Evolutionary conservation across 2,888 invertebrate genomes (phyloP), one percentile per base, ranked within the genome.

Genomic region (Tetropium fuscum): DNA sequence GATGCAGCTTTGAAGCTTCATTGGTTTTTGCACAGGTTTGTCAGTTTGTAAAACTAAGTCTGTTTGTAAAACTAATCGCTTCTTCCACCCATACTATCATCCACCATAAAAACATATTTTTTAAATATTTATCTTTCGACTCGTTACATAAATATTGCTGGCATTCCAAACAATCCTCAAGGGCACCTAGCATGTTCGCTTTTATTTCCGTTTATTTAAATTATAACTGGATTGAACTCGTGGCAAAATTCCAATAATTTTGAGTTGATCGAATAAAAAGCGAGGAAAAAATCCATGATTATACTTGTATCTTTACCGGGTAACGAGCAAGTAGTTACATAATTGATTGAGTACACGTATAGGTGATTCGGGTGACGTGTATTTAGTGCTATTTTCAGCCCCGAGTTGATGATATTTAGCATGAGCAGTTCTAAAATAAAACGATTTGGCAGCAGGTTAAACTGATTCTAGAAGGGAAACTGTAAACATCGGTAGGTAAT

Each of bases 341-440:
- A 57, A 56, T 19, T 22, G 41, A 30, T 7, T 20, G 11, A 19
- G 20, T 48, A 48, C 32, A 20, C 6, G 10, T 13, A 44, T 22
- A n/a, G 25, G 25, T 43, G 25, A 22, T 30, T 38, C n/a, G 11
- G 16, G 13, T 55, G 55, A 55, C 45, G 44, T 38, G 20, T 22
- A 10, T 11, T 8, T 15, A n/a, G n/a, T n/a, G 15, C 36, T 45
- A 58, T 53, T 40, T 48, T 40, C 40, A 19, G 20, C 41, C 4
- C 6, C 41, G 41, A 11, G 7, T 10, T 55, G 56, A 20, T 59
- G 51, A 59, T 57, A 51, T 62, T 58, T 57, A 61, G 53, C 57
- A 40, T 49, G 18, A 49, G n/a, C 38, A 38, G 27, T 47, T 59
- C 60, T 47, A 47, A 63, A 53, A 61, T 60, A 64, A 66, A 62